Evolutionary conservation across 2,888 invertebrate species (phyloP).

Genomic region (Tholera decimalis): DNA sequence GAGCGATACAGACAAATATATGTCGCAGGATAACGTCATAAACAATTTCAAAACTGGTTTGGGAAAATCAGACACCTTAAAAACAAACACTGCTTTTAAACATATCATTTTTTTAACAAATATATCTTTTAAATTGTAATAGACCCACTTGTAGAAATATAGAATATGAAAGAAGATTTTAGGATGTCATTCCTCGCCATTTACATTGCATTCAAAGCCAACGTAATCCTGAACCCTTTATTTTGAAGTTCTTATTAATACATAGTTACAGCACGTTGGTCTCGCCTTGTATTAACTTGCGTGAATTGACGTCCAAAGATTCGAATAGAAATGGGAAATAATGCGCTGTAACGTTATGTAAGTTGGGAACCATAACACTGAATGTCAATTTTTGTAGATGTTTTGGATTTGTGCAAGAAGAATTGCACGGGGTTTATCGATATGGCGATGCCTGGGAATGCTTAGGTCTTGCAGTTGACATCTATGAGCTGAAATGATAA

Average conservation of each 20-base stretch:
- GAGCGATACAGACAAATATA: neutral
- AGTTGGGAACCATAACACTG: too few relatives aligned
- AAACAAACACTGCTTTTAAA: neutral
- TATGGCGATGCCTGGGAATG: neutral
- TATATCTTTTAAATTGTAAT: too few relatives aligned
- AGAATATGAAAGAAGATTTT: neutral
- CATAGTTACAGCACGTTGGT: slow-evolving; percentile 12
- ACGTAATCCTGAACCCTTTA: neutral
- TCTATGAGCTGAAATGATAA: neutral
- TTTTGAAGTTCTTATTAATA: neutral
- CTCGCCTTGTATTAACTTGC: neutral
- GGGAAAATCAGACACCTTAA: neutral
- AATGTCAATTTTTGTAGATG: too few relatives aligned
- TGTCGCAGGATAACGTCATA: slow-evolving; percentile 36
- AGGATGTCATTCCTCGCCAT: neutral
- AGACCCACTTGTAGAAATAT: too few relatives aligned
- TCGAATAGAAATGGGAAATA: neutral
- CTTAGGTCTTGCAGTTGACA: neutral
- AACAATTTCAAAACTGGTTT: slow-evolving; percentile 7
- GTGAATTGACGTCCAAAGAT: neutral
- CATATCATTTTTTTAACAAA: too few relatives aligned
- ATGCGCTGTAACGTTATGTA: slow-evolving; percentile 14
- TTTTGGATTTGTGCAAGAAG: neutral
- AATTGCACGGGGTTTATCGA: neutral
- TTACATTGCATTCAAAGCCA: neutral